Base-by-base conservation (phyloP, 1,140 invertebrate species). In the Arctopsyche grandis region DNA sequence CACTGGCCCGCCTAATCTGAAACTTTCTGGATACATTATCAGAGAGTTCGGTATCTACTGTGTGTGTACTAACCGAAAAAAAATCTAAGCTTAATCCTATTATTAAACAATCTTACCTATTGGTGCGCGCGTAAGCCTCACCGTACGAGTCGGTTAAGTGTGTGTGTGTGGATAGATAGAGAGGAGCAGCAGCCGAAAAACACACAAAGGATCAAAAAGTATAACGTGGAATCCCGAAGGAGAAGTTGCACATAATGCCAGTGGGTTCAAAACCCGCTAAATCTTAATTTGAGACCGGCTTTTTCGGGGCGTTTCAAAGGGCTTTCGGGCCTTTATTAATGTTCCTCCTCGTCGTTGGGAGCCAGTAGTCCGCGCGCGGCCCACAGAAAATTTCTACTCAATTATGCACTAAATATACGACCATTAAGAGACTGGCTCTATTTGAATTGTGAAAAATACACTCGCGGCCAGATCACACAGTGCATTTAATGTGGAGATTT, bases 101-200 rank as follows among this genome's bases (percentile, higher is more conserved):
- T 81, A 81, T 81, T 78, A 48, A 75, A 81, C 70, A 81, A 70
- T 69, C 80, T 77, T 69, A 75, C 38, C 75, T 56, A 75, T 69
- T 63, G 52, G 24, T 46, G 70, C 80, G 77, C 44, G 78, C 76
- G 26, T 75, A 81, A 81, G 80, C 70, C 74, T 14, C 10, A 21
- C 1, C 29, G n/a, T n/a, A n/a, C n/a, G n/a, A n/a, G n/a, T n/a
- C 7, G 29, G 29, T 7, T 38, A 38, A 4, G 3, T 38, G 29
- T 38, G 29, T 38, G 3, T 38, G 29, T 38, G 29, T 38, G 7
- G 29, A 38, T 7, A 4, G 1, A 7, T 38, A 52, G 48, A 16
- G 48, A 14, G 16, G 70, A 70, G 58, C 76, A 69, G 66, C 60
- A n/a, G 66, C 75, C 24, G 52, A 80, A 80, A 78, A 78, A 75